phyloP scores from a whole-genome alignment of 2,888 invertebrate genomes.

The Drosophila neotestacea region DNA sequence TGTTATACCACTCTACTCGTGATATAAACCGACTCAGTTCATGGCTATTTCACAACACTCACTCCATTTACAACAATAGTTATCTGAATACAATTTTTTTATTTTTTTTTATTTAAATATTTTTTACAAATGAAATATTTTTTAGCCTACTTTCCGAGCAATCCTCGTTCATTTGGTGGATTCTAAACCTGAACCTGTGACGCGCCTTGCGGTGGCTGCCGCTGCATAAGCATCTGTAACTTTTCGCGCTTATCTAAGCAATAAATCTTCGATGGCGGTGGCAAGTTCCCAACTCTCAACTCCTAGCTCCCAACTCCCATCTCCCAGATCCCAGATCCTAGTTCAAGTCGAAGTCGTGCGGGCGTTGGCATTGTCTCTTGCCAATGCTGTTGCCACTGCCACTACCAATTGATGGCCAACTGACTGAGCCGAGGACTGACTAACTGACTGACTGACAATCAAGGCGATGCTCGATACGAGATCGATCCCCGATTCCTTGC shows the following conservation, averaged over 20 bases:
- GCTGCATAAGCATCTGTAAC: conserved; percentile 84
- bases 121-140: background rate
- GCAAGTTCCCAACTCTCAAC: conserved; percentile 65
- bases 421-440: conserved; percentile 52
- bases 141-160: conserved; percentile 1
- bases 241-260: conserved; percentile 83
- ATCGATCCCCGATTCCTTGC: conserved; percentile 41
- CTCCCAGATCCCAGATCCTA: conserved; percentile 28
- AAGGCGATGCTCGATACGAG: conserved; percentile 48
- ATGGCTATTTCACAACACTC: too few species aligned
- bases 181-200: conserved; percentile 58
- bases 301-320: conserved; percentile 30
- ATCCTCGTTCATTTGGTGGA: conserved; percentile 64
- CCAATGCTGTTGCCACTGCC: conserved; percentile 21
- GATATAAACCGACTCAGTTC: too few species aligned
- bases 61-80: too few species aligned
- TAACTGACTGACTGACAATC: conserved; percentile 52
- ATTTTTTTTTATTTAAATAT: background rate
- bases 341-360: conserved; percentile 71
- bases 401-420: conserved; percentile 63
- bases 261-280: conserved; percentile 83
- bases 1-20: too few species aligned
- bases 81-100: too few species aligned
- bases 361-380: conserved; percentile 68
- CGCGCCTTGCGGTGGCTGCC: conserved; percentile 73